A percentile compares a stretch with the other conserved stretches of the same genome.
Conservation (phyloP, 2,797 vertebrate species). For the Pseudomugil tenellus region DNA sequence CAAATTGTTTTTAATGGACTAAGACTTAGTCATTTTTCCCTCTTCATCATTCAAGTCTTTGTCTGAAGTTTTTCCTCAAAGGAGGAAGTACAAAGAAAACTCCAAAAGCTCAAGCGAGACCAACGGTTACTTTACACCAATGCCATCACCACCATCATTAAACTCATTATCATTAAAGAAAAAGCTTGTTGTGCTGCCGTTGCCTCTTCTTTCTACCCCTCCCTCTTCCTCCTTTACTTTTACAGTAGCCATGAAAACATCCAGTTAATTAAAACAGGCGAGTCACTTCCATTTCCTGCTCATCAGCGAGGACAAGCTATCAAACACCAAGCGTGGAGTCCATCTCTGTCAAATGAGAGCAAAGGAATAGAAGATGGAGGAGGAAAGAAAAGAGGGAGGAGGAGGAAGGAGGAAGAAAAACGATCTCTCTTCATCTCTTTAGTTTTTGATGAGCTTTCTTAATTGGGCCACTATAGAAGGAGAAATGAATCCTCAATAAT, state of each 20-base stretch:
- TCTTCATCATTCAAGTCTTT: constrained; percentile 22
- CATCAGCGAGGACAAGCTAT: constrained; percentile 69
- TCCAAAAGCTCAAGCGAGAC: constrained; percentile 28
- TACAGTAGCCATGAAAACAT: constrained; percentile 49
- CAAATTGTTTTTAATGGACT: not conserved
- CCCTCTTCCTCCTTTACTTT: constrained; percentile 36
- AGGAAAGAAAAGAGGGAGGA: constrained; percentile 24
- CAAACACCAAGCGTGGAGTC: constrained; percentile 69
- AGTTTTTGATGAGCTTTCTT: constrained; percentile 82
- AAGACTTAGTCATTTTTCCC: not conserved
- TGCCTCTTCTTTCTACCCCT: constrained; percentile 19
- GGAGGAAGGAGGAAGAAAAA: constrained; percentile 38
- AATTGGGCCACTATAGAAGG: constrained; percentile 84
- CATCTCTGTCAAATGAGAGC: constrained; percentile 61
- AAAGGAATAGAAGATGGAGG: constrained; percentile 35
- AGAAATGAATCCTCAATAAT: constrained; percentile 86
- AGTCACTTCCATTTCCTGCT: constrained; percentile 54
- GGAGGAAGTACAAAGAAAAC: constrained; percentile 44
- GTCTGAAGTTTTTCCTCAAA: constrained; percentile 42
- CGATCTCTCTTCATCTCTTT: constrained; percentile 70
- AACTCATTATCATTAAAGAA: constrained; percentile 65
- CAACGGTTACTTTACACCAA: constrained; percentile 59
- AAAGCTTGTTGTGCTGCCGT: constrained; percentile 12
- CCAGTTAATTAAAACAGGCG: constrained; percentile 69
- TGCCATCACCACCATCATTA: constrained; percentile 64